Evolutionary conservation across 2,888 invertebrate species (phyloP), one percentile per base, ranked within the genome.

Genomic region (Rhynchonema sp.): DNA sequence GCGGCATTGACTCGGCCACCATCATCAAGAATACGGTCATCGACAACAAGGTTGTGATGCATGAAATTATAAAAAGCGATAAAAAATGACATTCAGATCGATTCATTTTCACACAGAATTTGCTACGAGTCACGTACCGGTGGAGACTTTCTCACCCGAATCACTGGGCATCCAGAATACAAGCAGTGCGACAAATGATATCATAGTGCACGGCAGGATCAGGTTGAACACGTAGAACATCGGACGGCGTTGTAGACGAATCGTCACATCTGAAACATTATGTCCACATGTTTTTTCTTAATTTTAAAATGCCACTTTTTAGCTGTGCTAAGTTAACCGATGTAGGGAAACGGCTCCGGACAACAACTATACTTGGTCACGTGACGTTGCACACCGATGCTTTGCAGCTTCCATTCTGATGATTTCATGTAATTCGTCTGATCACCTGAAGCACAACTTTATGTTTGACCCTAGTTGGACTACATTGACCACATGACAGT

Each of bases 1-100:
- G 87, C 22, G 87, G 87, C 66, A 87, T 77, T 23, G 85, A 86
- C 71, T 87, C 86, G 63, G 87, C 78, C 60, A 87, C 87, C 55
- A 87, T 84, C 86, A 87, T 86, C 64, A 87, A 79, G 74, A 87
- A 87, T 46, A 87, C 87, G 0, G 87, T 87, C 83, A 87, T 86
- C 27, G 86, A 86, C 22, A 87, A 79, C n/a, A 87, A 79, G 2
- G 87, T 86, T 67, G 86, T 86, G 69, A 87, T 87, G 28, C n/a
- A n/a, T n/a, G n/a, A n/a, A n/a, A n/a, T n/a, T n/a, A 86, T 86
- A 20, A n/a, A n/a, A n/a, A n/a, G n/a, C n/a, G n/a, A n/a, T n/a
- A n/a, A n/a, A n/a, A n/a, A n/a, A n/a, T n/a, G n/a, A n/a, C n/a
- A n/a, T n/a, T n/a, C n/a, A n/a, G n/a, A n/a, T n/a, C n/a, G n/a